A percentile compares a stretch with the other conserved stretches of the same genome.
These are phyloP conservation scores for Tychaedon coryphoeus DNA, from an alignment of 2,113 vertebrate species.

Conservation along the genomic window DNA sequence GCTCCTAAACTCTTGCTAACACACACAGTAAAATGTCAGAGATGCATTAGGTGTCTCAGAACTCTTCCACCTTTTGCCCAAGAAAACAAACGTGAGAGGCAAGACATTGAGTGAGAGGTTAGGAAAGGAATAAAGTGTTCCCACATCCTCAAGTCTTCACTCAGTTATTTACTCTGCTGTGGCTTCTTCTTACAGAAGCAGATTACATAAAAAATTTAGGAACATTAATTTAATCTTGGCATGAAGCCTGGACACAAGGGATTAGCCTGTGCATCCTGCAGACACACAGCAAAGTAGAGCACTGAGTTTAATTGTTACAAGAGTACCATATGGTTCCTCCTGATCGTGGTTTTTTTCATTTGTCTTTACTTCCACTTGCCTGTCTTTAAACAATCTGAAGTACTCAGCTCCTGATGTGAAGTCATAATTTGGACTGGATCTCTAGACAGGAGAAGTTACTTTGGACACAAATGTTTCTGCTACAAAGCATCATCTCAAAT, in stretches of 20 bases:
- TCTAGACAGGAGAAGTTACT: background rate
- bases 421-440: background rate
- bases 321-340: slow-evolving; percentile 23
- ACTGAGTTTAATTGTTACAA: slow-evolving; percentile 23
- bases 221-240: slow-evolving; percentile 46
- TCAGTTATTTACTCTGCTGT: background rate
- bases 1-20: background rate
- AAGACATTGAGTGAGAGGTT: background rate
- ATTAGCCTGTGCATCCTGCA: slow-evolving; percentile 47
- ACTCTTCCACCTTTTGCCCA: background rate
- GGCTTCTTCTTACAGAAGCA: background rate
- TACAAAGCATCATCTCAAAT: background rate
- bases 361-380: background rate
- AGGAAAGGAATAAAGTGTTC: background rate
- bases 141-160: background rate
- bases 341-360: background rate
- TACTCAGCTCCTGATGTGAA: background rate
- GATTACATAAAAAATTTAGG: slow-evolving; percentile 39
- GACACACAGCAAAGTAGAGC: background rate
- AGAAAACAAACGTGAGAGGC: background rate
- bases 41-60: rapidly evolving
- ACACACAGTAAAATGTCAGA: background rate
- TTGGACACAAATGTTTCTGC: background rate
- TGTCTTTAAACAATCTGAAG: background rate
- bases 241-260: background rate